Evolutionary conservation across 2,888 invertebrate species (phyloP), one percentile per base, ranked within the genome.

Genomic region (Limnephilus lunatus): DNA sequence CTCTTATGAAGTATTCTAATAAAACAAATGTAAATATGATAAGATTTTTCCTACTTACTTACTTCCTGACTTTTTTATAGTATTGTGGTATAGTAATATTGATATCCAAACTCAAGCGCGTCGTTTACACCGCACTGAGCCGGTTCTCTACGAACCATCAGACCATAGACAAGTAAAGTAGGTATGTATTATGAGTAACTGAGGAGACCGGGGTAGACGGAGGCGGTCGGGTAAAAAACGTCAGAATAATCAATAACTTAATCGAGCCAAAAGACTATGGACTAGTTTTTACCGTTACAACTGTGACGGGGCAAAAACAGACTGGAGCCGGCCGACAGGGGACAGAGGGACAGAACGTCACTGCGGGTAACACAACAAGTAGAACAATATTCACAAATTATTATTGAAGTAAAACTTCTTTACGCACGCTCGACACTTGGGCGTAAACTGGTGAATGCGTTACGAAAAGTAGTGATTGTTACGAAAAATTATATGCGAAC

Each of bases 161-260:
- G 25, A 68, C 68, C 68, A 25, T 68, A n/a, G 68, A 25, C 25
- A n/a, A 68, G 68, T 68, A 68, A 19, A 25, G 1, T 68, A 68
- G 68, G 68, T 68, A 68, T 68, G 68, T 68, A 68, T 68, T 68
- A 68, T 68, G 68, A 68, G 68, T 68, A 9, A n/a, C n/a, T 25
- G 25, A 68, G 68, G 68, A 68, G 68, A 85, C 25, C 25, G 12
- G 85, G 39, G 85, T 35, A 35, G 85, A 85, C 44, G 81, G 31
- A 53, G 30, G 90, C 30, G 86, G 81, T 30, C 68, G 82, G 83
- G 87, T 92, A 92, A 92, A 90, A 81, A 81, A 68, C 87, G 87
- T 81, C 90, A 86, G 92, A 92, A 92, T 92, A 92, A 92, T 92
- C 92, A 92, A 92, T 92, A 92, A 92, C 92, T 92, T 90, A 92